Evolutionary conservation across 2,797 vertebrate genomes (phyloP), one percentile per base, ranked within the genome.

Genomic region (Dicrostonyx torquatus): DNA sequence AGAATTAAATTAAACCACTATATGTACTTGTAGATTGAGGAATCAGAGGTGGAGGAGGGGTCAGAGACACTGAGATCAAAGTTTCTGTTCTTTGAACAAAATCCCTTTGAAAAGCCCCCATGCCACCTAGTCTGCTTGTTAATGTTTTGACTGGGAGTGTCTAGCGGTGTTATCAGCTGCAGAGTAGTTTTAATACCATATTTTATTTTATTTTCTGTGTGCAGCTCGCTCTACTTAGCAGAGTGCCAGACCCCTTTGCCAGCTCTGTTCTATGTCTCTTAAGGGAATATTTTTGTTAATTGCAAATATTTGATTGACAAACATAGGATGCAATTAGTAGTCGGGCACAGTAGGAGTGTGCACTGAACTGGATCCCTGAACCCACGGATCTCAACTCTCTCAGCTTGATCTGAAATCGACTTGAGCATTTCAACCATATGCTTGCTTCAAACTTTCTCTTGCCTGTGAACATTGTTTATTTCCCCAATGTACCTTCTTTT

Each of bases 251-350:
- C 98, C 97, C 62, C 95, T 98, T 98, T 97, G 97, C 98, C 98
- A 98, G 97, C 97, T 98, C 98, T 97, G 98, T 95, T 98, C 96
- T 98, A 97, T 89, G 98, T 98, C 98, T 99, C 98, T 98, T 98
- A 98, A 97, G 98, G 98, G 98, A 98, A 98, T 98, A 98, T 98
- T 99, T 98, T 98, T 98, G 98, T 99, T 99, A 99, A 99, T 98
- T 99, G 98, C 97, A 98, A 98, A 98, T 98, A 98, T 99, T 99
- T 99, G 99, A 99, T 99, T 99, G 99, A 99, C 99, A 99, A 99
- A 99, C 98, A 98, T 99, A 99, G 98, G 98, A 99, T 99, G 99
- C 99, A 99, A 99, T 99, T 99, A 99, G 99, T 98, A 99, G 98
- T 98, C 98, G 98, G 97, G 98, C 98, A 98, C 98, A 98, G 98